A percentile compares a stretch with the other conserved stretches of the same genome.
Conservation (phyloP, 1,140 invertebrate species). For the Patella vulgata region DNA sequence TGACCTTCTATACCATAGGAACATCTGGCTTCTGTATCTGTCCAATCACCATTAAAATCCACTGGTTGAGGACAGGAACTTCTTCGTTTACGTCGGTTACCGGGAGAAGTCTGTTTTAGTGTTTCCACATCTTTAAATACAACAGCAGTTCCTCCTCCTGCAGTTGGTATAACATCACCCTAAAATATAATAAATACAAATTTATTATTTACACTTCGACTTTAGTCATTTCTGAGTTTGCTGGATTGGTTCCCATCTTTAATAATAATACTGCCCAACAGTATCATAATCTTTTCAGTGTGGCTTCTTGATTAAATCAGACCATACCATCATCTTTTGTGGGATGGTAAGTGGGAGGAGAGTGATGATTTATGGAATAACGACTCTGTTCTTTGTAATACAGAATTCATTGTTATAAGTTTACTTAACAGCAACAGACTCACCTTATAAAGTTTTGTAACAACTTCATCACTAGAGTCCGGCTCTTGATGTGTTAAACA, state of each 20-base stretch:
- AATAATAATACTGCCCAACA: too few species aligned
- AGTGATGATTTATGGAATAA: too few species aligned
- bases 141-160: conserved; percentile 92
- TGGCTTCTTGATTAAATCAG: too few species aligned
- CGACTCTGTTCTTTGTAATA: too few species aligned
- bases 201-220: neutral
- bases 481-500: conserved; percentile 90
- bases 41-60: conserved; percentile 59
- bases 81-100: conserved; percentile 43
- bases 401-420: too few species aligned
- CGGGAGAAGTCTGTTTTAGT: conserved; percentile 85
- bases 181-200: conserved; percentile 51
- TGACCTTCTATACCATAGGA: conserved; percentile 57
- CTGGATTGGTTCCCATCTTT: too few species aligned
- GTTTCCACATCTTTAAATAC: conserved; percentile 96
- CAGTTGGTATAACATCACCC: conserved; percentile 91
- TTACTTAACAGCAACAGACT: too few species aligned
- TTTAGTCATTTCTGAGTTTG: neutral
- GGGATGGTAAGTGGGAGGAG: too few species aligned
- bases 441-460: conserved; percentile 92
- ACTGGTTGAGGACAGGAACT: conserved; percentile 28
- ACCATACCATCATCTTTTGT: too few species aligned
- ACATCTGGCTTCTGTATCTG: conserved; percentile 58
- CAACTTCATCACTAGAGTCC: conserved; percentile 89
- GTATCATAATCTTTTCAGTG: too few species aligned